Evolutionary conservation across 53 echinoderm and acorn worm species (phyloP).

Genomic region (Antedon mediterranea): DNA sequence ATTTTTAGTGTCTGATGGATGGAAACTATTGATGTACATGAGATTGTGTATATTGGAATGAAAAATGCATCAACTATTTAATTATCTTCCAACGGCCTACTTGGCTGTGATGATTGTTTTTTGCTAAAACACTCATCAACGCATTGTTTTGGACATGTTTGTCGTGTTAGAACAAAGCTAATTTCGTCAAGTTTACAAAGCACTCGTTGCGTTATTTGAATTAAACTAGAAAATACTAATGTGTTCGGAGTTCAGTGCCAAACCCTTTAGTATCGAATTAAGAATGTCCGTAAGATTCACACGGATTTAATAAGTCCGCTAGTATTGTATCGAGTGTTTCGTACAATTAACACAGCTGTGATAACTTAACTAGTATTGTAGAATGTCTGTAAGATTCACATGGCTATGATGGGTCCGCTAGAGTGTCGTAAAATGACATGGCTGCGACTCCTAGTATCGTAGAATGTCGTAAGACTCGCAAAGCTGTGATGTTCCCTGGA

Average conservation of each 20-base stretch:
- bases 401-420: no score
- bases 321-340: no score
- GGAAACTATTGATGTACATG: no score
- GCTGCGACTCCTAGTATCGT: neutral
- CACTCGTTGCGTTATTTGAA: neutral
- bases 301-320: no score
- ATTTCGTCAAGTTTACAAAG: neutral
- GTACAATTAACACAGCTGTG: no score
- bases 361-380: neutral
- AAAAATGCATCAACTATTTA: neutral
- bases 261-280: neutral
- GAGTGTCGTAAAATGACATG: no score
- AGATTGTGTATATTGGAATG: no score
- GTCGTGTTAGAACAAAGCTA: neutral
- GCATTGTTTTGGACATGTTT: neutral
- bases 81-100: neutral
- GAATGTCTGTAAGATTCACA: neutral
- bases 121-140: neutral
- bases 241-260: neutral
- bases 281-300: neutral
- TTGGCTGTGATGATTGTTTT: neutral
- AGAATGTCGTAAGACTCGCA: neutral
- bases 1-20: no score
- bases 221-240: neutral
- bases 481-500: no score